These are phyloP conservation scores for Dendrocopos noguchii DNA, from an alignment of 2,113 vertebrate genomes.

Conservation along the genomic window DNA sequence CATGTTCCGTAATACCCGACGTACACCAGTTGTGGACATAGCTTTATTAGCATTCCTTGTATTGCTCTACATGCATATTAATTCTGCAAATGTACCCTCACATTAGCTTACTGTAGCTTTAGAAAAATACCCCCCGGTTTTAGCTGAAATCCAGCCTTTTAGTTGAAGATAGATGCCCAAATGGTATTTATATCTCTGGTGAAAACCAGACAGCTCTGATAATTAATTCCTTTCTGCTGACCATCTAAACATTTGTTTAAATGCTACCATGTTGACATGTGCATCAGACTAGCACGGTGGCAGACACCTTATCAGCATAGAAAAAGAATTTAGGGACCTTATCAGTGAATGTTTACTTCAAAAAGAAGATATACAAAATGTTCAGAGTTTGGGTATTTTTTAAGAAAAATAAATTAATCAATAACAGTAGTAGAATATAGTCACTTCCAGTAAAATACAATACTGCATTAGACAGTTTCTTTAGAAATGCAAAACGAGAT, in stretches of 20 bases:
- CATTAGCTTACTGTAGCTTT: not conserved
- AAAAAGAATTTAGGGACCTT: not conserved
- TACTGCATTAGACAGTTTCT: not conserved
- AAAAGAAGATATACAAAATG: not conserved
- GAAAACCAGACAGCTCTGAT: not conserved
- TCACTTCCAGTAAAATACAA: not conserved
- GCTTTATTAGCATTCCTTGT: not conserved
- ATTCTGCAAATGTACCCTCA: not conserved
- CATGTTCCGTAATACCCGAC: not conserved
- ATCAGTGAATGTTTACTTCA: not conserved
- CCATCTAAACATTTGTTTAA: not conserved
- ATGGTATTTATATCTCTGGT: not conserved
- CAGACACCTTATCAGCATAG: not conserved
- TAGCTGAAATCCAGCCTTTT: not conserved
- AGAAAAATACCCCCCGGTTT: not conserved
- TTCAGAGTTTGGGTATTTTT: too few species aligned
- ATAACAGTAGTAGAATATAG: not conserved
- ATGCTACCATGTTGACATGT: not conserved
- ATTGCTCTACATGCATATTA: not conserved
- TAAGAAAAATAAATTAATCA: not conserved
- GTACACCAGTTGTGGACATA: not conserved
- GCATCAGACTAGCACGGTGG: not conserved
- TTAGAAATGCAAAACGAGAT: not conserved
- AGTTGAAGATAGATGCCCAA: not conserved
- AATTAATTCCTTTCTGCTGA: not conserved